Percentiles rank a stretch among this genome's conserved stretches.
Conservation (phyloP, 2,113 vertebrate genomes). For the Oncorhynchus gorbuscha region DNA sequence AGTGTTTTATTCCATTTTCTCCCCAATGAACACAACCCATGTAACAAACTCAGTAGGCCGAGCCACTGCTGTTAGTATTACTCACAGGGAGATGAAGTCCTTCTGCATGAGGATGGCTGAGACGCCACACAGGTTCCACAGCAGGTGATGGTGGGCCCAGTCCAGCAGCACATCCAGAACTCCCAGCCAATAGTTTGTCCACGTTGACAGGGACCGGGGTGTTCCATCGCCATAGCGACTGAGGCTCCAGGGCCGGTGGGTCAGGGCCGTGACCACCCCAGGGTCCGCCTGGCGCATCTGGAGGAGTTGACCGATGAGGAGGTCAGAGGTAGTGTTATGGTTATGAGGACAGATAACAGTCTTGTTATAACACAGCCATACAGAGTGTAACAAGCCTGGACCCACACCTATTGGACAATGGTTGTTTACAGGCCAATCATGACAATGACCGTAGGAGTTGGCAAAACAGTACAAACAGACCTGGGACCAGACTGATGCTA, state of each 20-base stretch:
- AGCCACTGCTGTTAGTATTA: constrained; percentile 18
- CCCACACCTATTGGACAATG: not conserved
- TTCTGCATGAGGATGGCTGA: constrained; percentile 92
- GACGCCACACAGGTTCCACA: constrained; percentile 89
- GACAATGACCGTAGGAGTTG: too few species aligned
- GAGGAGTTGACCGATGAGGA: not conserved
- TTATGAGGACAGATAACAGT: not conserved
- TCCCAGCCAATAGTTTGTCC: constrained; percentile 76
- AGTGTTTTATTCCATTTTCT: too few species aligned
- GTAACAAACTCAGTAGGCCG: not conserved
- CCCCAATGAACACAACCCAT: not conserved
- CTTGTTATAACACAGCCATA: too few species aligned
- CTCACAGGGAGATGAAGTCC: constrained; percentile 87
- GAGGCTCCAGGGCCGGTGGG: constrained; percentile 88
- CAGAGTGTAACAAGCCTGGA: not conserved
- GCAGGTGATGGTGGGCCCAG: constrained; percentile 87
- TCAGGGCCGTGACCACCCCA: constrained; percentile 84
- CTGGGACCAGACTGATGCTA: too few species aligned
- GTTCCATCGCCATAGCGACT: constrained; percentile 80
- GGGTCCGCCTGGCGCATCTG: constrained; percentile 89
- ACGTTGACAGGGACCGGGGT: constrained; percentile 65
- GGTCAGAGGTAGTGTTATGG: not conserved
- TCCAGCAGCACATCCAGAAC: constrained; percentile 84
- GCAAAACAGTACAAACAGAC: too few species aligned
- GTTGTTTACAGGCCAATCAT: too few species aligned